phyloP scores from a whole-genome alignment of 2,888 invertebrate genomes.

The Pristionchus mayeri region DNA sequence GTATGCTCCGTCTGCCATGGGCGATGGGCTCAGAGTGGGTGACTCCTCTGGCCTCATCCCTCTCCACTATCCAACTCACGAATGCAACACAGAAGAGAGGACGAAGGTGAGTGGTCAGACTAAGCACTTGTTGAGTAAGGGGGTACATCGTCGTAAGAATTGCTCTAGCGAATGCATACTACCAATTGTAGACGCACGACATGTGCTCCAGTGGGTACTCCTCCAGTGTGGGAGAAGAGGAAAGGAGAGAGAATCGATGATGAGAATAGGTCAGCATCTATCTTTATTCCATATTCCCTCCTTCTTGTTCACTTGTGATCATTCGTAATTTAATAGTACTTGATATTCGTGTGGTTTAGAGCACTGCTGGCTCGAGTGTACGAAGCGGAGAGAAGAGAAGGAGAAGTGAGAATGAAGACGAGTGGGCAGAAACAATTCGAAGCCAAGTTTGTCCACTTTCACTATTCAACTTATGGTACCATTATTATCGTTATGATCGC shows the following conservation, averaged over 20 bases:
- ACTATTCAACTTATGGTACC: too few species aligned
- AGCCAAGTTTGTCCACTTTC: background rate
- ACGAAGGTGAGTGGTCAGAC: background rate
- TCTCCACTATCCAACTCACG: background rate
- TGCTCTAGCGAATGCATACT: background rate
- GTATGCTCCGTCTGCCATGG: slow-evolving; percentile 46
- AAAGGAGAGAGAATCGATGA: slow-evolving; percentile 45
- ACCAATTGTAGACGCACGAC: slow-evolving; percentile 41
- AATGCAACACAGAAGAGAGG: slow-evolving; percentile 45
- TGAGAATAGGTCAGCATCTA: background rate
- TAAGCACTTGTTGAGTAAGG: too few species aligned
- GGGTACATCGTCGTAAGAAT: too few species aligned
- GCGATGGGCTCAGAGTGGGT: slow-evolving; percentile 33
- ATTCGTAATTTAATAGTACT: background rate
- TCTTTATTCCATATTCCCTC: background rate
- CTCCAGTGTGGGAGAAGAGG: slow-evolving; percentile 46
- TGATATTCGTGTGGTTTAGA: too few species aligned
- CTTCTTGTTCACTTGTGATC: background rate
- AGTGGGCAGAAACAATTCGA: slow-evolving; percentile 5
- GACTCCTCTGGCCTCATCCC: slow-evolving; percentile 33
- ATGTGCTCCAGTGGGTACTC: slow-evolving; percentile 20
- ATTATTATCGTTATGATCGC: too few species aligned
- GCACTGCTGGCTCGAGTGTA: slow-evolving; percentile 55
- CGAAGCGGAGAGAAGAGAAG: slow-evolving; percentile 51
- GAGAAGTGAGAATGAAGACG: background rate